A percentile compares a stretch with the other conserved stretches of the same genome.
These are phyloP conservation scores for Gerris lacustris DNA, from an alignment of 2,888 invertebrate species.

Conservation along the genomic window DNA sequence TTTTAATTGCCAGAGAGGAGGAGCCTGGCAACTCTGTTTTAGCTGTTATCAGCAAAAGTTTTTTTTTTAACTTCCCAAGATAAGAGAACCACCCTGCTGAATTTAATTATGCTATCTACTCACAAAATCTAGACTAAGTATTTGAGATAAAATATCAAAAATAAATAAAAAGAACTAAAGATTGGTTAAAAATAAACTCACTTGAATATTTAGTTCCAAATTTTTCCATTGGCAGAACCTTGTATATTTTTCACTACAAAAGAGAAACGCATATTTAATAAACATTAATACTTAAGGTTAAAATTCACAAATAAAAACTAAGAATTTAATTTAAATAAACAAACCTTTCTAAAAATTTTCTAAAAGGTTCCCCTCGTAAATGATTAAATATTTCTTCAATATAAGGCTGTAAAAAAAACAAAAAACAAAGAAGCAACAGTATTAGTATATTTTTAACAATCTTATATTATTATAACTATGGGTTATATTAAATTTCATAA, in stretches of 20 bases:
- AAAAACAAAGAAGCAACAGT: conserved; percentile 4
- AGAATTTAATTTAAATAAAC: conserved; percentile 26
- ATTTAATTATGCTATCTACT: too few relatives aligned
- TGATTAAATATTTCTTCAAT: conserved; percentile 99
- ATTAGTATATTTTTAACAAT: conserved; percentile 1
- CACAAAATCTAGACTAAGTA: too few relatives aligned
- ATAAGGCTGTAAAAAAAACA: conserved; percentile 71
- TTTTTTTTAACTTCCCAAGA: too few relatives aligned
- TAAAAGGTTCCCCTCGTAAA: conserved; percentile 91
- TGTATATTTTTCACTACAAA: conserved; percentile 93
- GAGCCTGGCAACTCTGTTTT: too few relatives aligned
- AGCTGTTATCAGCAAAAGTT: too few relatives aligned
- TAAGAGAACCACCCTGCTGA: too few relatives aligned
- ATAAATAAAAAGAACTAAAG: not conserved
- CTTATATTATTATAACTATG: too few relatives aligned
- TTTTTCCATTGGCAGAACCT: conserved; percentile 99
- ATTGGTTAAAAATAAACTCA: conserved; percentile 40
- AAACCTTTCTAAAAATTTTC: conserved; percentile 96
- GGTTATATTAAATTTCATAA: too few relatives aligned
- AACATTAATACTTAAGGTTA: conserved; percentile 16
- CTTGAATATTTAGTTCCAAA: conserved; percentile 97
- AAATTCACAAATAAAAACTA: conserved; percentile 12
- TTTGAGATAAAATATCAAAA: too few relatives aligned
- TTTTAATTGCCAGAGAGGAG: too few relatives aligned
- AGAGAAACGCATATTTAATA: conserved; percentile 31